These are phyloP conservation scores for Heliconius nattereri DNA, from an alignment of 1,140 invertebrate species.

Conservation along the genomic window DNA sequence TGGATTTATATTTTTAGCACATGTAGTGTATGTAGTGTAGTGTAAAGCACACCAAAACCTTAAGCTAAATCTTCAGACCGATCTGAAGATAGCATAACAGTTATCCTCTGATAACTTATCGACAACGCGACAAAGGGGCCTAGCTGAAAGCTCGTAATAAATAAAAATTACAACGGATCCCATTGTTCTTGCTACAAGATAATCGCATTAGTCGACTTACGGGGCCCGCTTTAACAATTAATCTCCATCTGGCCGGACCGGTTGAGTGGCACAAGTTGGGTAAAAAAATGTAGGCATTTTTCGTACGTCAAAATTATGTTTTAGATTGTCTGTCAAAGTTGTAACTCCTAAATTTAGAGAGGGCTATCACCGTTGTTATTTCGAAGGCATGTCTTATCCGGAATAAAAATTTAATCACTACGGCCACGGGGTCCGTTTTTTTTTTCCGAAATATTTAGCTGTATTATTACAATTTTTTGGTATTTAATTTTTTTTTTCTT, in stretches of 20 bases:
- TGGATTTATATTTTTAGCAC: too few relatives aligned
- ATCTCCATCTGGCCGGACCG: conserved; percentile 62
- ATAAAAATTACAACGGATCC: conserved; percentile 56
- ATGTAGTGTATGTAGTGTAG: too few relatives aligned
- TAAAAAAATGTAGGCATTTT: conserved; percentile 5
- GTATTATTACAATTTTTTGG: too few relatives aligned
- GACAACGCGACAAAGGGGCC: conserved; percentile 22
- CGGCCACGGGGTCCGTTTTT: too few relatives aligned
- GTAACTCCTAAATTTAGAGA: background rate
- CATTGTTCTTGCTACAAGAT: conserved; percentile 72
- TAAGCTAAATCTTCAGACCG: background rate
- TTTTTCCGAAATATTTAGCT: too few relatives aligned
- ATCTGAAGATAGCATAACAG: conserved; percentile 17
- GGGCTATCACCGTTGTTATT: too few relatives aligned
- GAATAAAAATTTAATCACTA: too few relatives aligned
- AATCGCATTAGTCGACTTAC: conserved; percentile 68
- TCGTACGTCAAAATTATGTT: background rate
- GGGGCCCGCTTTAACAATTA: conserved; percentile 56
- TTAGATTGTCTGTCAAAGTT: conserved; percentile 4
- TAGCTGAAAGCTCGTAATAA: conserved; percentile 44
- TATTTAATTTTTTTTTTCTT: too few relatives aligned
- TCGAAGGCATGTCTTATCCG: too few relatives aligned
- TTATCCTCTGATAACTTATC: conserved; percentile 22
- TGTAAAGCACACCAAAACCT: background rate
- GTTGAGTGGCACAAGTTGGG: conserved; percentile 35